These are phyloP conservation scores for Pharmacophagus antenor DNA, from an alignment of 2,888 invertebrate genomes.

Conservation along the genomic window DNA sequence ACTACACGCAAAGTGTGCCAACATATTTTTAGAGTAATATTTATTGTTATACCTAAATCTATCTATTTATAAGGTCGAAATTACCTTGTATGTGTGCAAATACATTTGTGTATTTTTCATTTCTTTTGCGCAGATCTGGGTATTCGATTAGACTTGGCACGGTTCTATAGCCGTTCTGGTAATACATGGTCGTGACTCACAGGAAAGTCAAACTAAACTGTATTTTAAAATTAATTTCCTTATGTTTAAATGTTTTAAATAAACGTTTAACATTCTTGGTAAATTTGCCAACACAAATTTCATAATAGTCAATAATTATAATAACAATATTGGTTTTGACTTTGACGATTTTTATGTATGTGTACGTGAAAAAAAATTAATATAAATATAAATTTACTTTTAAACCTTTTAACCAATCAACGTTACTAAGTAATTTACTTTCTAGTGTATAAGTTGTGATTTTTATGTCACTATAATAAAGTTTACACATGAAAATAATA, in stretches of 20 bases:
- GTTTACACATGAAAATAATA: no score
- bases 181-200: slow-evolving; percentile 32
- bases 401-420: no score
- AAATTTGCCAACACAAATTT: no score
- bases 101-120: slow-evolving; percentile 23
- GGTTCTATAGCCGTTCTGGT: slow-evolving; percentile 31
- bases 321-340: no score
- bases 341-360: no score
- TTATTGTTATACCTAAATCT: neutral
- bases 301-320: no score
- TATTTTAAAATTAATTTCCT: slow-evolving; percentile 1
- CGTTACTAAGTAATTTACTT: no score
- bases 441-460: no score
- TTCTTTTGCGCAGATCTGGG: slow-evolving; percentile 34
- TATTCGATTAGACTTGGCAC: slow-evolving; percentile 45
- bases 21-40: neutral
- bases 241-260: neutral
- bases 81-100: slow-evolving; percentile 13
- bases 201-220: neutral
- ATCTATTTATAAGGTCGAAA: slow-evolving; percentile 31
- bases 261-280: no score
- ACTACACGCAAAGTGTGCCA: slow-evolving; percentile 12
- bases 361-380: no score
- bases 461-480: no score
- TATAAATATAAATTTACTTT: no score